Evolutionary conservation across 1,140 invertebrate genomes (phyloP).

Genomic region (Eurosta solidaginis): DNA sequence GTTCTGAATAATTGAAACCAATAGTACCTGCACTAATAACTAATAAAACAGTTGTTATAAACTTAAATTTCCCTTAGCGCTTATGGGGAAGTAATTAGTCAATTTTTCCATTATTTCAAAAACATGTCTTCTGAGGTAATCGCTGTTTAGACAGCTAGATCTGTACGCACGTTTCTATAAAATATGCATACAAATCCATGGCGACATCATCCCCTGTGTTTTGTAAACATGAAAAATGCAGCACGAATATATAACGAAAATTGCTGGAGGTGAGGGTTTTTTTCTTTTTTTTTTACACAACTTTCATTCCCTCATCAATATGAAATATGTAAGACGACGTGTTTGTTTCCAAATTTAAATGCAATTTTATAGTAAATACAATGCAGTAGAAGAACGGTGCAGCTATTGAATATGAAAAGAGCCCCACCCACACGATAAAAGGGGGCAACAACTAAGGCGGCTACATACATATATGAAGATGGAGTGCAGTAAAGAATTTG

Average conservation of each 20-base stretch:
- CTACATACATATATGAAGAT: too few relatives aligned
- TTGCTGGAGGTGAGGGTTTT: neutral
- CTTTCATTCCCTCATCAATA: constrained; percentile 16
- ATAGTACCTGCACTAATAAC: too few relatives aligned
- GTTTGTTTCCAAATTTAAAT: constrained; percentile 25
- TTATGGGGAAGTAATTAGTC: too few relatives aligned
- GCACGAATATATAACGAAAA: neutral
- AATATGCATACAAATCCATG: neutral
- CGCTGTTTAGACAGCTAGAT: too few relatives aligned
- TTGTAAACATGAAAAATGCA: neutral
- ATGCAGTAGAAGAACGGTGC: neutral
- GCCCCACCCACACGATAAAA: neutral
- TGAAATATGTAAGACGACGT: neutral
- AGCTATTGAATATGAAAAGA: neutral
- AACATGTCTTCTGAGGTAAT: too few relatives aligned
- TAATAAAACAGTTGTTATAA: too few relatives aligned
- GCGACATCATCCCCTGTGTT: neutral
- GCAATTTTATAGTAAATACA: constrained; percentile 26
- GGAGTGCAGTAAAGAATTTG: neutral
- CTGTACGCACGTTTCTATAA: neutral
- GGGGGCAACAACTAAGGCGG: neutral
- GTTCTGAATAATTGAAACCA: too few relatives aligned
- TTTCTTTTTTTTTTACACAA: neutral
- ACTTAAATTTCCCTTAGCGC: too few relatives aligned
- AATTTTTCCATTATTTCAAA: too few relatives aligned